Evolutionary conservation across 2,113 vertebrate genomes (phyloP).

Genomic region (Stegostoma tigrinum): DNA sequence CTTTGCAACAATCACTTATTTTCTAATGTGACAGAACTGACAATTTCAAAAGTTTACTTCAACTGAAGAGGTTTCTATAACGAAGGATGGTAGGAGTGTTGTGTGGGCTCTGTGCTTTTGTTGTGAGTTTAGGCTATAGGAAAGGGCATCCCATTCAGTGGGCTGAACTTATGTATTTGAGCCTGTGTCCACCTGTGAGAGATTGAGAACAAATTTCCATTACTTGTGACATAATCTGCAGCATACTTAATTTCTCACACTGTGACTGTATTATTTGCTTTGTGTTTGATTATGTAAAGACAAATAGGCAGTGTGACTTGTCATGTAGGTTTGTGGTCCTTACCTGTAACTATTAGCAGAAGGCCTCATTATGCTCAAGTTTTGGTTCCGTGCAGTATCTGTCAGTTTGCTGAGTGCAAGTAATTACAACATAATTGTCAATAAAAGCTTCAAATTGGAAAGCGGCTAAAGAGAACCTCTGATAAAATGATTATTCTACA

Average conservation of each 20-base stretch:
- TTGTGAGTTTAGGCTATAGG: constrained; percentile 29
- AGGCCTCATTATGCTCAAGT: not conserved
- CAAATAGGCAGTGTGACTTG: not conserved
- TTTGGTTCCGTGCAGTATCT: not conserved
- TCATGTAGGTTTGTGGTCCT: not conserved
- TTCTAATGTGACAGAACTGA: not conserved
- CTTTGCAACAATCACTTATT: constrained; percentile 9
- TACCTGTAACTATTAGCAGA: not conserved
- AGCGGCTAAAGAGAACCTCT: not conserved
- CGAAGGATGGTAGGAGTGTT: constrained; percentile 30
- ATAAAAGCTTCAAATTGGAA: not conserved
- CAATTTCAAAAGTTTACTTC: constrained; percentile 8
- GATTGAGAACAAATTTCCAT: not conserved
- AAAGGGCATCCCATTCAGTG: not conserved
- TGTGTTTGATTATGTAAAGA: constrained; percentile 30
- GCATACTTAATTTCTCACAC: not conserved
- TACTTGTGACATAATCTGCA: constrained; percentile 5
- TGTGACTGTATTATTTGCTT: not conserved
- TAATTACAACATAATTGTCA: not conserved
- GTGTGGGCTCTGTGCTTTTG: constrained; percentile 15
- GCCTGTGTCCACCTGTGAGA: not conserved
- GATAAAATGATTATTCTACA: not conserved
- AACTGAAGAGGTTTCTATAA: constrained; percentile 25
- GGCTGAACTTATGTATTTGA: not conserved
- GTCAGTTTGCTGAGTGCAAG: not conserved